Percentiles rank a stretch among this genome's conserved stretches.
Evolutionary conservation across 2,888 invertebrate genomes (phyloP).

Genomic region (Marronus borbonicus): DNA sequence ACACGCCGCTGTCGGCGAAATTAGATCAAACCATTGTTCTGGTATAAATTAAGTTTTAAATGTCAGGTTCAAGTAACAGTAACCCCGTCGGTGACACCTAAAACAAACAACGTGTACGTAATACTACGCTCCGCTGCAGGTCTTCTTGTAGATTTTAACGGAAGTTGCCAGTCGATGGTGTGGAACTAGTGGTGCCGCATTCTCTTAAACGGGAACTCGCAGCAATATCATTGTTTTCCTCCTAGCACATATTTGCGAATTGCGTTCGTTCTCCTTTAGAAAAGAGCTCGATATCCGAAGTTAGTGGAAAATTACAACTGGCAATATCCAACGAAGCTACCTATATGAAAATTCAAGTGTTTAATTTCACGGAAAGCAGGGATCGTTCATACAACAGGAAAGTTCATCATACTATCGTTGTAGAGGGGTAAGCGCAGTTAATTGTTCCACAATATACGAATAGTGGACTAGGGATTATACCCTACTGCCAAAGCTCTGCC

Average conservation of each 20-base stretch:
- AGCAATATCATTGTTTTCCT: background rate
- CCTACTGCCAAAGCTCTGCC: too few species aligned
- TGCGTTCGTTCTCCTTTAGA: background rate
- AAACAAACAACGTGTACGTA: slow-evolving; percentile 6
- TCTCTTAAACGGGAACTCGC: background rate
- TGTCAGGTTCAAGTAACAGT: slow-evolving; percentile 41
- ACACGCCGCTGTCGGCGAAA: background rate
- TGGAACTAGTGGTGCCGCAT: slow-evolving; percentile 24
- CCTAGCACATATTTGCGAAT: background rate
- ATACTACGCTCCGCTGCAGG: background rate
- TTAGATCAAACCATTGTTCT: slow-evolving; percentile 7
- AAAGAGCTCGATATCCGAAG: background rate
- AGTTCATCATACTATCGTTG: too few species aligned
- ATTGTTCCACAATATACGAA: too few species aligned
- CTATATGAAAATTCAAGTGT: too few species aligned
- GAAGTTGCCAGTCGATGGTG: slow-evolving; percentile 37
- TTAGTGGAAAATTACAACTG: background rate
- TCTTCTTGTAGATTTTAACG: slow-evolving; percentile 19
- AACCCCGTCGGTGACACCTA: slow-evolving; percentile 13
- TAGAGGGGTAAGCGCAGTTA: too few species aligned
- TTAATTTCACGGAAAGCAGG: too few species aligned
- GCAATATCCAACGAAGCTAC: too few species aligned
- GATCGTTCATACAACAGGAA: too few species aligned
- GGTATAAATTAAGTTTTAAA: slow-evolving; percentile 15
- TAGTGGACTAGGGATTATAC: too few species aligned